Conservation (phyloP, 2,113 vertebrate species). For the Rhombomys opimus region DNA sequence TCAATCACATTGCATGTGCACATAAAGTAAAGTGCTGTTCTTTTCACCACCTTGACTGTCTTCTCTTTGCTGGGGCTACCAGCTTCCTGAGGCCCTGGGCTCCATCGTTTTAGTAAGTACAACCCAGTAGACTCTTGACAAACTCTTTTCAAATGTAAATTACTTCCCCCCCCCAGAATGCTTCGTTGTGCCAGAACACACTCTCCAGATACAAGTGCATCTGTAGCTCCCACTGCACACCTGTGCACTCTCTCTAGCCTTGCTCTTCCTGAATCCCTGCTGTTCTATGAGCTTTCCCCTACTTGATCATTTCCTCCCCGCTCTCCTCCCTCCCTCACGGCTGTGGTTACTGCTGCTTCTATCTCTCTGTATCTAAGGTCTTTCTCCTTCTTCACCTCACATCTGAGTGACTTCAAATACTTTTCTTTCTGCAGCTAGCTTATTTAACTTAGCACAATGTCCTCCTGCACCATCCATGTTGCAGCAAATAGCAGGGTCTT, state of each 20-base stretch:
- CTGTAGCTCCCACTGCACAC: not conserved
- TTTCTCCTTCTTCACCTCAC: not conserved
- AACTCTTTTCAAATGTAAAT: not conserved
- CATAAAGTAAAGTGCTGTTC: not conserved
- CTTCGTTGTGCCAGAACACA: not conserved
- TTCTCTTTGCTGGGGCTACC: not conserved
- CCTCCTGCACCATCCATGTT: not conserved
- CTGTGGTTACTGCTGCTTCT: not conserved
- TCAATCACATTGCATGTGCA: not conserved
- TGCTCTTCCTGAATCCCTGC: not conserved
- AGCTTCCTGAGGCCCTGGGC: not conserved
- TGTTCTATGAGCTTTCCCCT: not conserved
- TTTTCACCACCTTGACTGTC: slow-evolving; percentile 15
- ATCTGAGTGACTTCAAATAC: not conserved
- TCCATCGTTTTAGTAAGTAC: not conserved
- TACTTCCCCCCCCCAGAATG: not conserved
- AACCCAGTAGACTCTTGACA: too few relatives aligned
- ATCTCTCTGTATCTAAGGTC: not conserved
- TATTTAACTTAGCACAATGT: not conserved
- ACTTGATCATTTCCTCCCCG: not conserved
- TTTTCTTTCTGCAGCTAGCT: not conserved
- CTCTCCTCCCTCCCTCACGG: not conserved
- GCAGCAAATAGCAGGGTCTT: not conserved
- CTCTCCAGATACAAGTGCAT: not conserved
- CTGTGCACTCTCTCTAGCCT: not conserved